Conservation (phyloP, 2,888 invertebrate species). For the Drosophila koepferae region DNA sequence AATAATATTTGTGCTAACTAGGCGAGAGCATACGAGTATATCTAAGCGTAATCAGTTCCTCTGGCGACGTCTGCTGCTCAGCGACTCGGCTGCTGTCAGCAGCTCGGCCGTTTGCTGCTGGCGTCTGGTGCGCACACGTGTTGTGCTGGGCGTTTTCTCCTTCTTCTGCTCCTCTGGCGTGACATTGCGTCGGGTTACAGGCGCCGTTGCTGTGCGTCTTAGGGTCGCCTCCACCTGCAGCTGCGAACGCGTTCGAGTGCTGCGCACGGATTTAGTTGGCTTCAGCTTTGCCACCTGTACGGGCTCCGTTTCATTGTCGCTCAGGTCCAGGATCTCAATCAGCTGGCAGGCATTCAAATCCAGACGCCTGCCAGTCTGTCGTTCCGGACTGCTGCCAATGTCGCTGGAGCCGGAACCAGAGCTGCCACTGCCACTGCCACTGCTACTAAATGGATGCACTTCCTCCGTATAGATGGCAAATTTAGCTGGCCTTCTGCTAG, state of each 20-base stretch:
- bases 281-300: not conserved
- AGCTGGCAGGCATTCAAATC: conserved; percentile 63
- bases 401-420: conserved; percentile 13
- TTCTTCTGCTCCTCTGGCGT: conserved; percentile 6
- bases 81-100: conserved; percentile 6
- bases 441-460: not conserved
- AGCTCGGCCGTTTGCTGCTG: conserved; percentile 22
- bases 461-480: conserved; percentile 60
- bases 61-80: conserved; percentile 42
- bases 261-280: conserved; percentile 15
- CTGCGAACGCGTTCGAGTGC: conserved; percentile 22
- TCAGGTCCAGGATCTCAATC: conserved; percentile 51
- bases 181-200: not conserved
- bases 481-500: conserved; percentile 24
- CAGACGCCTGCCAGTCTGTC: conserved; percentile 13
- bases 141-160: conserved; percentile 9
- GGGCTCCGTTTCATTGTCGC: conserved; percentile 35
- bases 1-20: not conserved
- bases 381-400: conserved; percentile 19
- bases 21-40: not conserved
- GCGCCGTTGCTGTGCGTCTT: conserved; percentile 20
- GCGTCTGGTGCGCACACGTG: conserved; percentile 30
- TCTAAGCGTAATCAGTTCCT: conserved; percentile 50
- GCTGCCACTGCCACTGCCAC: conserved; percentile 2
- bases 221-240: conserved; percentile 13